A percentile compares a stretch with the other conserved stretches of the same genome.
Evolutionary conservation across 1,140 invertebrate genomes (phyloP).

Genomic region (Drosophila sechellia): DNA sequence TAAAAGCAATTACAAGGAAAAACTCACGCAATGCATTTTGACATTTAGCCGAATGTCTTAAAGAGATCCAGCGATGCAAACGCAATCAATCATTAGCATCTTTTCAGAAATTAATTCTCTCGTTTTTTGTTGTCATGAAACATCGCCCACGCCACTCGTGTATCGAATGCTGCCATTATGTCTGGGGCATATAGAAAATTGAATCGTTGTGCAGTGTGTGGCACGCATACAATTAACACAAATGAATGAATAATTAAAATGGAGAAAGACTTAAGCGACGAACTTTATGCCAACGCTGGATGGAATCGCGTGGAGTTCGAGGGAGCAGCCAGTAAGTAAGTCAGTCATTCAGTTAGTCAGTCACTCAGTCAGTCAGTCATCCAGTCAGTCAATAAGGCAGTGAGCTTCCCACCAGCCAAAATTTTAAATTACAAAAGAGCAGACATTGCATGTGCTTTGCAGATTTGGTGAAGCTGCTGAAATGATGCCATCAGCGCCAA

Average conservation of each 20-base stretch:
- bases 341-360: slow-evolving; percentile 17
- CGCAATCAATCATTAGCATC: slow-evolving; percentile 75
- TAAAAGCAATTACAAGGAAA: slow-evolving; percentile 37
- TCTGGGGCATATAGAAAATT: slow-evolving; percentile 64
- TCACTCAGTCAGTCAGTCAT: slow-evolving; percentile 21
- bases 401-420: slow-evolving; percentile 63
- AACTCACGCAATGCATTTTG: slow-evolving; percentile 61
- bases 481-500: slow-evolving; percentile 71
- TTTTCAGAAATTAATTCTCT: slow-evolving; percentile 67
- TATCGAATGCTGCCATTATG: slow-evolving; percentile 69
- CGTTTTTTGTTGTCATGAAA: slow-evolving; percentile 7
- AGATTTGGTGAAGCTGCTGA: slow-evolving; percentile 67
- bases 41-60: slow-evolving; percentile 50
- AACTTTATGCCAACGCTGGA: slow-evolving; percentile 51
- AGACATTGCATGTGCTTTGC: slow-evolving; percentile 52
- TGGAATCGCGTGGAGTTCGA: slow-evolving; percentile 30
- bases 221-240: slow-evolving; percentile 77
- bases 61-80: slow-evolving; percentile 48
- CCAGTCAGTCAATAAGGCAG: slow-evolving; percentile 33
- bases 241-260: slow-evolving; percentile 75
- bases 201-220: slow-evolving; percentile 49
- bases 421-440: slow-evolving; percentile 64
- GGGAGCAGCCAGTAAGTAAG: slow-evolving; percentile 54
- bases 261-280: slow-evolving; percentile 69
- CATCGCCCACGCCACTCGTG: slow-evolving; percentile 45